Base-by-base conservation (phyloP, 2,888 invertebrate genomes). In the Lamellibrachia satsuma region DNA sequence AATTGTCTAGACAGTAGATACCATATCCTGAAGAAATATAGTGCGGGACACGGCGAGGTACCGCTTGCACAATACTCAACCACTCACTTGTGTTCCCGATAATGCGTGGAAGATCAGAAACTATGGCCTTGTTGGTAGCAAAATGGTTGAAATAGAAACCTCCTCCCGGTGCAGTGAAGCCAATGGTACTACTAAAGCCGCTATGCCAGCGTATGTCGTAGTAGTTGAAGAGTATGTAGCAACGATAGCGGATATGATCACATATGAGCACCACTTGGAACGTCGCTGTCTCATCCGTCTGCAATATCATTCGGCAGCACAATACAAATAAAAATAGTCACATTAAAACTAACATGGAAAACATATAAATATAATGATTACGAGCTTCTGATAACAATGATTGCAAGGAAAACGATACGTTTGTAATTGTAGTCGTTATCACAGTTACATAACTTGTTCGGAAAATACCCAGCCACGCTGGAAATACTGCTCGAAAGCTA, bases 181-280 rank as follows among this genome's bases (percentile, higher is more conserved):
- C 75, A 22, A 75, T 75, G 75, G 15, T 75, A 15, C 75, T 75
- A 6, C 15, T 3, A 22, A 75, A 75, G 22, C 75, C 75, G 6
- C 75, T 75, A 6, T 15, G 55, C 92, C 92, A 93, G 91, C 92
- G 57, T 90, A 92, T 91, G 27, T 93, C 75, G 11, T 92, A 60
- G 92, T 92, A 93, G 93, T 93, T 93, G 52, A 52, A 92, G n/a
- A 93, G 51, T 9, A 57, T 90, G 52, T 93, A 93, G n/a, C 52
- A 90, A 7, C 92, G 52, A 7, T 92, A 52, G 52, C 90, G 52
- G 4, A 39, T 90, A 60, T 52, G 52, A 39, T 93, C 93, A 52
- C 90, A 90, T 7, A 91, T 92, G 52, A 93, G 90, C n/a, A 92
- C 91, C 52, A 93, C 60, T 52, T 93, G 93, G 51, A 93, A 93